Evolutionary conservation across 2,113 vertebrate genomes (phyloP).

Genomic region (Sturnira hondurensis): DNA sequence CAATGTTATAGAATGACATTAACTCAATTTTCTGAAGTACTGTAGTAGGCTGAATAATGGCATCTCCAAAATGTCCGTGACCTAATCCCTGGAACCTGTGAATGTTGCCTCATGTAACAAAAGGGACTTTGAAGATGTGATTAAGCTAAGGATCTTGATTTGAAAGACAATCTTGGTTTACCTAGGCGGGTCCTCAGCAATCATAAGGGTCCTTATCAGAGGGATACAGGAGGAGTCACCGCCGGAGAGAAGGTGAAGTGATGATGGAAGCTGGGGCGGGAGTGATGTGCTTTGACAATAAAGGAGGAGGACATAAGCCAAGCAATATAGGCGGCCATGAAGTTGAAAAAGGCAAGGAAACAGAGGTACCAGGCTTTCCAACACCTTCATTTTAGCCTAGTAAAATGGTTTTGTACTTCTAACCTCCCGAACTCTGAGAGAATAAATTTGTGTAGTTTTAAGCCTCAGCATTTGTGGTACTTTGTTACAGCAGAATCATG

Average conservation of each 20-base stretch:
- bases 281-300: background rate
- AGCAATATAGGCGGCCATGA: background rate
- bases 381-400: background rate
- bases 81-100: background rate
- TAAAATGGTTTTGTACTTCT: background rate
- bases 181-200: background rate
- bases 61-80: background rate
- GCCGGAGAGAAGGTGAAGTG: background rate
- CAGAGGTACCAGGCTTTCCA: background rate
- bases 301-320: background rate
- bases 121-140: background rate
- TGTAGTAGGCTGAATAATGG: background rate
- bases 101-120: background rate
- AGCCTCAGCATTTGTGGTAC: background rate
- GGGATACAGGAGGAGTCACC: background rate
- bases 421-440: background rate
- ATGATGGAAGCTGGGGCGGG: background rate
- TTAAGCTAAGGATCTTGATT: background rate
- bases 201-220: background rate
- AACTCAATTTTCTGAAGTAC: background rate
- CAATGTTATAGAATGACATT: background rate
- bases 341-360: background rate
- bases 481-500: background rate
- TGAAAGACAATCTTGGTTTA: background rate
- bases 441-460: background rate